Base-by-base conservation (phyloP, 2,888 invertebrate genomes). In the Thymelicus lineola region DNA sequence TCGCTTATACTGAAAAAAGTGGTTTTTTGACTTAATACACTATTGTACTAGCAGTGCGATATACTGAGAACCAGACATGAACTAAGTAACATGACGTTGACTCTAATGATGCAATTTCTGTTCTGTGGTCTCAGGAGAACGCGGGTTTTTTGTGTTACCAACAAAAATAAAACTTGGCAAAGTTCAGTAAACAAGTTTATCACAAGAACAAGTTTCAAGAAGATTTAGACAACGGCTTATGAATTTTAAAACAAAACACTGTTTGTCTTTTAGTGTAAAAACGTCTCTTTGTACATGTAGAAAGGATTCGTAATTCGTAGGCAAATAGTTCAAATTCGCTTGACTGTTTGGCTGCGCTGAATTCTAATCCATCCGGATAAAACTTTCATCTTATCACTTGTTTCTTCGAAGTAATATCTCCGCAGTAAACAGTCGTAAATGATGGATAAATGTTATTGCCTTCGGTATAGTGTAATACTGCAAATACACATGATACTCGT, bases 181-280 rank as follows among this genome's bases (percentile, higher is more conserved):
- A 42, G 10, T 42, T 42, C 9, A 42, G 12, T 12, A 50, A 50
- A 50, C 48, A 50, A 50, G 15, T 50, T 50, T 50, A 9, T 50
- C 48, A 50, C 48, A 50, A 42, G 42, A 42, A 50, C 48, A 50
- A 50, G 15, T 50, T 50, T n/a, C n/a, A n/a, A 15, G 15, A 17
- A 50, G 48, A 50, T 50, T 50, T 50, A 7, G 48, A 15, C 48
- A 9, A 50, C 48, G 9, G 48, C 48, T 50, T 50, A 50, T 50
- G 48, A 50, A 50, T 50, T 50, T 50, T 50, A 50, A 50, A 50
- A 17, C 48, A 50, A 15, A 50, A 50, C 48, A 9, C 28, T 28
- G 48, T 50, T 15, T 15, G 48, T 48, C n/a, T n/a, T 46, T 46
- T 42, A 1, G 15, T 50, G 48, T 17, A 6, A 50, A 50, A 17